phyloP scores from a whole-genome alignment of 2,888 invertebrate genomes.

The Agrilus cyanescens region DNA sequence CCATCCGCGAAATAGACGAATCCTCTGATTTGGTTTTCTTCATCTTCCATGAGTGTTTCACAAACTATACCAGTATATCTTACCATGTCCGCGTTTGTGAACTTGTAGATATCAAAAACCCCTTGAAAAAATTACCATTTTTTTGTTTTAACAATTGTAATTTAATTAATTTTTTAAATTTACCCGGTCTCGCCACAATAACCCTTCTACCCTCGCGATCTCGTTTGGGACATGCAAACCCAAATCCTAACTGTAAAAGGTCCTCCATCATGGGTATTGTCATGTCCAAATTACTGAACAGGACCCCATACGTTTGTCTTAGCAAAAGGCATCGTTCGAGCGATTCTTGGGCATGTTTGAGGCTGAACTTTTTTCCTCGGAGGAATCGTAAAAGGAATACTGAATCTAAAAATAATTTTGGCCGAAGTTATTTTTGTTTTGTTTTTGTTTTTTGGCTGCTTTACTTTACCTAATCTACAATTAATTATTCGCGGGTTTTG shows the following conservation, averaged over 20 bases:
- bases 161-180: not conserved
- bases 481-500: conserved; percentile 58
- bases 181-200: conserved; percentile 65
- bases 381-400: conserved; percentile 63
- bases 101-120: conserved; percentile 67
- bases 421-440: not conserved
- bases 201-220: conserved; percentile 63
- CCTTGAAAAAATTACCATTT: conserved; percentile 36
- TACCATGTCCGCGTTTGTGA: conserved; percentile 67
- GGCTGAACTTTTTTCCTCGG: conserved; percentile 69
- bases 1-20: conserved; percentile 70
- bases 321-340: conserved; percentile 66
- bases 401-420: conserved; percentile 41
- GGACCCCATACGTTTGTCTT: conserved; percentile 63
- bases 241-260: conserved; percentile 59
- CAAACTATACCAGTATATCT: conserved; percentile 64
- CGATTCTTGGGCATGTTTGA: conserved; percentile 66
- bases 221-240: conserved; percentile 66
- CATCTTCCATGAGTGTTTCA: conserved; percentile 70
- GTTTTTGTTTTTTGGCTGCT: not conserved
- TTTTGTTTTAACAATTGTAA: not conserved
- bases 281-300: conserved; percentile 62
- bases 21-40: conserved; percentile 67
- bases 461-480: conserved; percentile 50
- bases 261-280: conserved; percentile 58